A percentile compares a stretch with the other conserved stretches of the same genome.
Conservation (phyloP, 1,140 invertebrate species). For the Ceratosolen solmsi region DNA sequence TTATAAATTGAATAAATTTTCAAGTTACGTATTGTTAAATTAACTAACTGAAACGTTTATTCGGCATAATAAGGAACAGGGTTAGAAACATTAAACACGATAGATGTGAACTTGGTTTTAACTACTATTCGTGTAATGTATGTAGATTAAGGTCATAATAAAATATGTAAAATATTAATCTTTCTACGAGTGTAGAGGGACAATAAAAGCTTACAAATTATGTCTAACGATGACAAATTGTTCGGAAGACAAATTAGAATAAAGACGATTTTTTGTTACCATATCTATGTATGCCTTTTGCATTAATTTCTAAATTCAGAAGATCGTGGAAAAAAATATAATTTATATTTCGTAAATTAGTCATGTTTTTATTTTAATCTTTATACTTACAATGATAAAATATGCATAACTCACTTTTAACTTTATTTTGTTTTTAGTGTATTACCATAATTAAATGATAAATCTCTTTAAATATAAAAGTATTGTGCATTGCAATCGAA, state of each 20-base stretch:
- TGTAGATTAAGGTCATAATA: neutral
- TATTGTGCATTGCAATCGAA: no score
- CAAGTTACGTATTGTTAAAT: neutral
- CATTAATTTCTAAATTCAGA: neutral
- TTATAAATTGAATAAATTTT: neutral
- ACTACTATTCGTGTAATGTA: neutral
- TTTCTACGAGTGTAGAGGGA: neutral
- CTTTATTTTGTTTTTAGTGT: no score
- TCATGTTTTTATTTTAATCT: no score
- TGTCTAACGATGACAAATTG: neutral
- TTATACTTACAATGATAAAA: no score
- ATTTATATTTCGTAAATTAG: no score
- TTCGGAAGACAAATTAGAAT: neutral
- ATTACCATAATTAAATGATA: no score
- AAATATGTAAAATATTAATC: neutral
- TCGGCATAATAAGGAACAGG: neutral
- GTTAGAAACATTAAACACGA: neutral
- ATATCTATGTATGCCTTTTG: no score
- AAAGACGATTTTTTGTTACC: neutral
- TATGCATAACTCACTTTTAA: no score
- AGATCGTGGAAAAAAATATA: neutral
- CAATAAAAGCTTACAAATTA: neutral
- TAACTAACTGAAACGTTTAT: neutral
- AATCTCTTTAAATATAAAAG: no score
- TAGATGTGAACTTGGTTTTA: neutral